phyloP scores from a whole-genome alignment of 2,113 vertebrate species.

The Hylia prasina region DNA sequence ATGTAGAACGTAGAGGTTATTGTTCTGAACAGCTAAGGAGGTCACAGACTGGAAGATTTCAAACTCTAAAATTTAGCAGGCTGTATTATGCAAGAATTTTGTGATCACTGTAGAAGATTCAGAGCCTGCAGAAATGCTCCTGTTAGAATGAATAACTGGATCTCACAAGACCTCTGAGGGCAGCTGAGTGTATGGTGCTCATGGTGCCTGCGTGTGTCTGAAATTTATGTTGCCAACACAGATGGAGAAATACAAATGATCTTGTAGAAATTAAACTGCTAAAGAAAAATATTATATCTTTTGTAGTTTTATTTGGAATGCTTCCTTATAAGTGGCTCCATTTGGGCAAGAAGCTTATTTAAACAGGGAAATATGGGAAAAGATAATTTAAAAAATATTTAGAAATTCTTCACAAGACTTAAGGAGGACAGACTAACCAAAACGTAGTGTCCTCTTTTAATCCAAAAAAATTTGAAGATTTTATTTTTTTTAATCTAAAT shows the following conservation, averaged over 20 bases:
- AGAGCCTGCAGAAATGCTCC: not conserved
- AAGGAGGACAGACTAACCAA: not conserved
- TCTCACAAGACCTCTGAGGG: not conserved
- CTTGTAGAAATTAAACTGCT: not conserved
- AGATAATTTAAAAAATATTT: not conserved
- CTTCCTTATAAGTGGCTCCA: not conserved
- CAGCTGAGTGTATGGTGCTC: not conserved
- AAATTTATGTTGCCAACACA: not conserved
- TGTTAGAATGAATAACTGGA: not conserved
- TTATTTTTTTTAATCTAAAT: not conserved
- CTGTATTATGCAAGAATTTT: not conserved
- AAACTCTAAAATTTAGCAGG: not conserved
- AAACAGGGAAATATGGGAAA: not conserved
- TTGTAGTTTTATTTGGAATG: not conserved
- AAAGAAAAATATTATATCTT: not conserved
- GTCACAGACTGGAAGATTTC: not conserved
- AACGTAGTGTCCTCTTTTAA: not conserved
- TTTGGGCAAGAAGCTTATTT: not conserved
- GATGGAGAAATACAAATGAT: not conserved
- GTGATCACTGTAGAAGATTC: not conserved
- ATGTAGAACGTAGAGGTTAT: not conserved
- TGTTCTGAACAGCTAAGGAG: not conserved
- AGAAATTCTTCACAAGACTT: not conserved
- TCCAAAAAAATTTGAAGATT: not conserved
- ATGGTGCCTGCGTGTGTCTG: not conserved